Conservation (phyloP, 2,113 vertebrate species). For the Coryphaenoides rupestris region DNA sequence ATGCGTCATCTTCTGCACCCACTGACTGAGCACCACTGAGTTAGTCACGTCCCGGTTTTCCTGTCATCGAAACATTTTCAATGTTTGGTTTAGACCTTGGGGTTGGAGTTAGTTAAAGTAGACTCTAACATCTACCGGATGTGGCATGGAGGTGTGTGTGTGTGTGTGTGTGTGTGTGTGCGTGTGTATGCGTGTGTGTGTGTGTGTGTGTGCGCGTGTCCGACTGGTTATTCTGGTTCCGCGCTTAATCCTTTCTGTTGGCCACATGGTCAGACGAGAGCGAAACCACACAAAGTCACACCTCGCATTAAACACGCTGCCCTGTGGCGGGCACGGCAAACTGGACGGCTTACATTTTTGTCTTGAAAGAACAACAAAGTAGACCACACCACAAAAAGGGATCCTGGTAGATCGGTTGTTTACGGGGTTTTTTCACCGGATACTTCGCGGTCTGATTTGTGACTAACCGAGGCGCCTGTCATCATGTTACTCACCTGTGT, state of each 20-base stretch:
- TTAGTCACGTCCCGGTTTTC: no score
- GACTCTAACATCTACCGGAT: no score
- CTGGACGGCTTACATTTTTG: neutral
- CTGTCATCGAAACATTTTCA: no score
- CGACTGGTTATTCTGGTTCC: slow-evolving; percentile 55
- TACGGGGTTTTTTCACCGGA: no score
- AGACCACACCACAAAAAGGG: no score
- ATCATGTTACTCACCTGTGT: no score
- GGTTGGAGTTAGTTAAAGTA: no score
- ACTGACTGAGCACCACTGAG: neutral
- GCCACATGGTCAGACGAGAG: slow-evolving; percentile 14
- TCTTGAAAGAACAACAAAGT: neutral
- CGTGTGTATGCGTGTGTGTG: slow-evolving; percentile 3
- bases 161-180: slow-evolving; percentile 4
- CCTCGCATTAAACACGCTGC: slow-evolving; percentile 5
- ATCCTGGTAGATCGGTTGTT: no score
- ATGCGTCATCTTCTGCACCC: neutral
- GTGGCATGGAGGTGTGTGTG: neutral
- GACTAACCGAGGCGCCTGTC: no score
- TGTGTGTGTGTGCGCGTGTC: slow-evolving; percentile 7
- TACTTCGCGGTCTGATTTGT: no score
- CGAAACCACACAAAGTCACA: slow-evolving; percentile 13
- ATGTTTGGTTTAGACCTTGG: no score
- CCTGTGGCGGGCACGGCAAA: slow-evolving; percentile 1
- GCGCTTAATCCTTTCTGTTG: neutral